Evolutionary conservation across 2,113 vertebrate genomes (phyloP), one percentile per base, ranked within the genome.

Genomic region (Stomatorhinus ivindoensis): DNA sequence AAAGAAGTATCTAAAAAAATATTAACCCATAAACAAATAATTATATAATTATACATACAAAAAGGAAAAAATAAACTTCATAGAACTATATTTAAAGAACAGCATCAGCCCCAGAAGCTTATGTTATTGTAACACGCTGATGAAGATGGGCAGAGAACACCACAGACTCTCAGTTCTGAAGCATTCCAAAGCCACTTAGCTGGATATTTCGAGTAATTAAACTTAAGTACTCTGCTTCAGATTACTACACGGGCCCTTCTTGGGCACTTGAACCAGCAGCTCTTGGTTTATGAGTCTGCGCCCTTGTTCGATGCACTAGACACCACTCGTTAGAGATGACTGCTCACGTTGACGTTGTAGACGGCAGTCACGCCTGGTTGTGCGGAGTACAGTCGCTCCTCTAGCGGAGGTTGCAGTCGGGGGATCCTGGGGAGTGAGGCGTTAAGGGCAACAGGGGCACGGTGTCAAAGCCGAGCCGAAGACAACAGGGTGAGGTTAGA

Each of bases 371-470:
- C 94, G 91, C 94, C 95, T 55, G 96, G 92, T 92, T 95, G 96
- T 87, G 95, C 88, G 85, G 95, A 89, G 93, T 95, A 96, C 94
- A 96, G 93, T 87, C 95, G 94, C 3, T 96, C 96, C 24, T 96
- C 96, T 92, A 96, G 93, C 46, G 95, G 93, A 11, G 93, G 92
- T 92, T 95, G 94, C 93, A 94, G 94, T 86, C 95, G 93, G 55
- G 93, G 91, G 89, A 96, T 95, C 94, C 96, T 96, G 93, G 89
- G 89, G 88, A 90, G 87, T 42, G 69, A 27, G 48, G 47, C 35
- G 89, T 96, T 94, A 94, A 95, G 92, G 95, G 93, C 92, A 93
- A 90, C 90, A 61, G 85, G 51, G 90, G 91, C 39, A 90, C 87
- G 88, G 87, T 44, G 90, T 86, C 69, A 90, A 91, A 84, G 93